Conservation (phyloP, 2,113 vertebrate genomes). For the Anolis carolinensis region DNA sequence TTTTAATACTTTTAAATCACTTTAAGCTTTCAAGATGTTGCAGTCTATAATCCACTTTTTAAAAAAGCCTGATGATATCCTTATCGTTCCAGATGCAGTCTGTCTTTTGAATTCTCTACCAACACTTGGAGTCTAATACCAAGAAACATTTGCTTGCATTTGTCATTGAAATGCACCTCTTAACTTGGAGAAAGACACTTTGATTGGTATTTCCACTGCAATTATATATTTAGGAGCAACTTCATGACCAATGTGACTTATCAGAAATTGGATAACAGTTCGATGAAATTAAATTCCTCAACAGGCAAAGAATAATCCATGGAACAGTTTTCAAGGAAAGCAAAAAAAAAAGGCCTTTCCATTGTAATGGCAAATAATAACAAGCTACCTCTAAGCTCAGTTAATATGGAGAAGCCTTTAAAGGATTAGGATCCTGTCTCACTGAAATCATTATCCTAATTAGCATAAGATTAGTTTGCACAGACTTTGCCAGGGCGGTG, state of each 20-base stretch:
- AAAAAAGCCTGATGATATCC: not conserved
- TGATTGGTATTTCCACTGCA: not conserved
- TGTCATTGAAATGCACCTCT: not conserved
- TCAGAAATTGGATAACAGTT: not conserved
- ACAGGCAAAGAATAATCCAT: constrained; percentile 37
- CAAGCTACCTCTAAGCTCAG: constrained; percentile 39
- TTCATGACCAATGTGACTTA: not conserved
- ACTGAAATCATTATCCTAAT: constrained; percentile 59
- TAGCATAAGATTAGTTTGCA: constrained; percentile 48
- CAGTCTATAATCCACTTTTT: not conserved
- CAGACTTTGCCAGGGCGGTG: constrained; percentile 25
- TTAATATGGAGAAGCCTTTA: constrained; percentile 49
- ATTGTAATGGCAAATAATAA: constrained; percentile 52
- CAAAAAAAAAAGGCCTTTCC: constrained; percentile 18
- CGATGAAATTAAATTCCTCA: constrained; percentile 15
- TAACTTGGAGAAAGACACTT: constrained; percentile 21
- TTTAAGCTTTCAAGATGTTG: not conserved
- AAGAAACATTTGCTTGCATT: constrained; percentile 11
- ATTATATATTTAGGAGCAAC: not conserved
- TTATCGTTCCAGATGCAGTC: not conserved
- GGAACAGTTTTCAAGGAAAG: not conserved
- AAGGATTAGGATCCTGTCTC: constrained; percentile 52
- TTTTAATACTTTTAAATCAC: not conserved
- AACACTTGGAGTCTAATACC: constrained; percentile 6
- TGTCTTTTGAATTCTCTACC: not conserved